A percentile compares a stretch with the other conserved stretches of the same genome.
These are phyloP conservation scores for Sinocyclocheilus grahami DNA, from an alignment of 2,113 vertebrate species.

Conservation along the genomic window DNA sequence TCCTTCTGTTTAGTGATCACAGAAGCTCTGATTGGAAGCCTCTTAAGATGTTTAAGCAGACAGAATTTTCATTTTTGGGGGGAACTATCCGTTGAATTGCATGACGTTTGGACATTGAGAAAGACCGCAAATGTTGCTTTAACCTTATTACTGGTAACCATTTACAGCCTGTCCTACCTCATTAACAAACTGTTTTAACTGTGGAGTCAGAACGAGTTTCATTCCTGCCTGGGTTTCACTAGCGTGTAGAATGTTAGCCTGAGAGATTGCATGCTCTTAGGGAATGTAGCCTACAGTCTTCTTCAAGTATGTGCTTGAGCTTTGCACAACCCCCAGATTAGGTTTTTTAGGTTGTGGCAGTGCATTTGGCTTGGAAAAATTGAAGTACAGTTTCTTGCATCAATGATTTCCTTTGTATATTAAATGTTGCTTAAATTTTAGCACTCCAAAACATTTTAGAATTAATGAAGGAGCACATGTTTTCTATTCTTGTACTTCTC, in stretches of 20 bases:
- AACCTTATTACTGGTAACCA: not conserved
- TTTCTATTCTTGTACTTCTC: not conserved
- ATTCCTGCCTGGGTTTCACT: not conserved
- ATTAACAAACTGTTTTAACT: not conserved
- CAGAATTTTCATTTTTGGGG: not conserved
- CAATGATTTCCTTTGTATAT: not conserved
- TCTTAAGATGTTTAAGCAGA: not conserved
- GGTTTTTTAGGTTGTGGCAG: not conserved
- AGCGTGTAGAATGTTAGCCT: not conserved
- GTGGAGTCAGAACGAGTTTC: not conserved
- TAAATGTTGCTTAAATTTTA: not conserved
- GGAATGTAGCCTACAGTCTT: constrained; percentile 7
- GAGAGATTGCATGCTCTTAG: not conserved
- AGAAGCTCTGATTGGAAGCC: not conserved
- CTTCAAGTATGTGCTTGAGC: not conserved
- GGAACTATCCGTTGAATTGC: not conserved
- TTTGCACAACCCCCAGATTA: not conserved
- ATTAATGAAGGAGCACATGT: not conserved
- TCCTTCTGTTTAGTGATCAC: not conserved
- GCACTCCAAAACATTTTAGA: not conserved
- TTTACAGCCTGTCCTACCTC: not conserved
- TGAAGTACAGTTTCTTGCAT: not conserved
- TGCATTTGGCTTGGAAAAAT: not conserved
- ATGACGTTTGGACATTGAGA: not conserved
- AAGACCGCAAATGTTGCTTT: not conserved